Evolutionary conservation across 1,140 invertebrate species (phyloP).

Genomic region (Drosophila pseudoobscura): DNA sequence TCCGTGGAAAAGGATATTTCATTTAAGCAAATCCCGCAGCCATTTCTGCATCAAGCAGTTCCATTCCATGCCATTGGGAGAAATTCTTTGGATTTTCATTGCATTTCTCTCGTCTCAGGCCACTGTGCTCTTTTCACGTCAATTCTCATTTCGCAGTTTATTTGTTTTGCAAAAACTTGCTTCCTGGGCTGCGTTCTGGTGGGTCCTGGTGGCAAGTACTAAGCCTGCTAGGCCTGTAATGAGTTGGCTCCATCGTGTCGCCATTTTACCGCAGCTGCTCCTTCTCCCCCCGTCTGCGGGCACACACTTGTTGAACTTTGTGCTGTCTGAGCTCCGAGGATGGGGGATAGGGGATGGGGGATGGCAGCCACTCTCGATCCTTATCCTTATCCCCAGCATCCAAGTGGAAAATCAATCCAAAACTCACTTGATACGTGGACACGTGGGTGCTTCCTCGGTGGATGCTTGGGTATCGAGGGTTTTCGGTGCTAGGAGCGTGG

Average conservation of each 20-base stretch:
- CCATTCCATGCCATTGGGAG: too few relatives aligned
- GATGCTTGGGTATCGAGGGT: too few relatives aligned
- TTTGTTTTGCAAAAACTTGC: slow-evolving; percentile 23
- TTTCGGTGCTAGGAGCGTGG: not conserved
- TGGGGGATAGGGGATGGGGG: slow-evolving; percentile 7
- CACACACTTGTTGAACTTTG: slow-evolving; percentile 38
- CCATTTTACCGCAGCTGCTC: too few relatives aligned
- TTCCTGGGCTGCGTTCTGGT: too few relatives aligned
- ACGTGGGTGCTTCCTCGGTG: too few relatives aligned
- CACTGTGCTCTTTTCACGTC: slow-evolving; percentile 12
- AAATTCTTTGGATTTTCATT: not conserved
- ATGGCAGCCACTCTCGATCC: slow-evolving; percentile 12
- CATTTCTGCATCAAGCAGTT: too few relatives aligned
- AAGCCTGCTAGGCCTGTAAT: too few relatives aligned
- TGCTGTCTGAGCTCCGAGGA: slow-evolving; percentile 11
- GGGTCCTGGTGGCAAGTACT: too few relatives aligned
- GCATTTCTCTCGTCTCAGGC: not conserved
- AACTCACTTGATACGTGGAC: slow-evolving; percentile 24
- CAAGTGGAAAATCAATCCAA: slow-evolving; percentile 58
- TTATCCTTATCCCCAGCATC: not conserved
- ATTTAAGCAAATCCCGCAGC: too few relatives aligned
- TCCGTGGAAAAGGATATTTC: too few relatives aligned
- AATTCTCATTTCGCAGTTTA: slow-evolving; percentile 47
- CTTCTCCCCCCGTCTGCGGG: too few relatives aligned
- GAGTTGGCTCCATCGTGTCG: too few relatives aligned